A percentile compares a stretch with the other conserved stretches of the same genome.
Evolutionary conservation across 2,113 vertebrate species (phyloP).

Genomic region (Ctenomys sociabilis): DNA sequence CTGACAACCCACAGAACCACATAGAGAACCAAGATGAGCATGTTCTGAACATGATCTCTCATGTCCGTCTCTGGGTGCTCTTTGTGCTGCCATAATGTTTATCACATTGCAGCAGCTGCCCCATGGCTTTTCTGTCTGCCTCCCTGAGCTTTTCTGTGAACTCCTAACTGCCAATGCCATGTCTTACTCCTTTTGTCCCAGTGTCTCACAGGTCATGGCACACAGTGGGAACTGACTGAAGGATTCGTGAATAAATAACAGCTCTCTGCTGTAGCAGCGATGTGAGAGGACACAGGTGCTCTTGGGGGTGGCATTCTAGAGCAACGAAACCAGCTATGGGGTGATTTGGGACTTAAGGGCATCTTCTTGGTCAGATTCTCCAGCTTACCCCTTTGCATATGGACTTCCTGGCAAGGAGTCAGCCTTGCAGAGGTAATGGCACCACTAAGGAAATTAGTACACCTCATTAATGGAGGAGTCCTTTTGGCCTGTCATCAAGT

Average conservation of each 20-base stretch:
- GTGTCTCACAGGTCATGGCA: not conserved
- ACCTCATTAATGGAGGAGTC: slow-evolving; percentile 70
- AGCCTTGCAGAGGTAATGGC: slow-evolving; percentile 65
- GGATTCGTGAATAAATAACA: not conserved
- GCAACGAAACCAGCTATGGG: not conserved
- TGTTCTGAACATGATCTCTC: slow-evolving; percentile 86
- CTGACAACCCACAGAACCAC: slow-evolving; percentile 81
- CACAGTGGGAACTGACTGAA: not conserved
- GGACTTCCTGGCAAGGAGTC: slow-evolving; percentile 59
- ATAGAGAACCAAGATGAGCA: slow-evolving; percentile 88
- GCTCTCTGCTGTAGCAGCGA: not conserved
- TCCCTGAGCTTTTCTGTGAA: not conserved
- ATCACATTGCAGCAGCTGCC: not conserved
- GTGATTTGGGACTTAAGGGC: slow-evolving; percentile 34
- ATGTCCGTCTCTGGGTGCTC: slow-evolving; percentile 84
- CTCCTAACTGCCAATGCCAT: not conserved
- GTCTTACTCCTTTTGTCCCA: not conserved
- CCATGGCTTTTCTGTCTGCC: not conserved
- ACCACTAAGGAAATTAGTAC: slow-evolving; percentile 68
- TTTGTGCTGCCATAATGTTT: not conserved
- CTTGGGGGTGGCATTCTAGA: not conserved
- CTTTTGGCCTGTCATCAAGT: slow-evolving; percentile 70
- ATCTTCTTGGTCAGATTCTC: slow-evolving; percentile 48
- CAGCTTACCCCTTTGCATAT: slow-evolving; percentile 2
- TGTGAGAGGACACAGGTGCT: not conserved